These are phyloP conservation scores for Cichladusa arquata DNA, from an alignment of 2,113 vertebrate genomes.

Conservation along the genomic window DNA sequence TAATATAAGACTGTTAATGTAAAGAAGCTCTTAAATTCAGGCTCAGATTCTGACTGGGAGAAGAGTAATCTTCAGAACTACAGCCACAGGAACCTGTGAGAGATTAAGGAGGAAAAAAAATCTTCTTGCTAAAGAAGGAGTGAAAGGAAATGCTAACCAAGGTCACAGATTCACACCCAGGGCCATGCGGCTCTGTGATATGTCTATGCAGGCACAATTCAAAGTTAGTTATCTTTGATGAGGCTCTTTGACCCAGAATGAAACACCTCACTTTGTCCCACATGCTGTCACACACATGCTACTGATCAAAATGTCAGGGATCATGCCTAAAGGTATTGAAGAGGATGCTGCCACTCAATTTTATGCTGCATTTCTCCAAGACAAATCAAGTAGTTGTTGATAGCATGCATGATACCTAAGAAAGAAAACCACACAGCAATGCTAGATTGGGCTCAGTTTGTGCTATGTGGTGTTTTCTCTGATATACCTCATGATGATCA, in stretches of 20 bases:
- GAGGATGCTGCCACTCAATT: background rate
- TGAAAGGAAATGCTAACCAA: background rate
- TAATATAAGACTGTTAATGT: conserved; percentile 52
- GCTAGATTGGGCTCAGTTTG: background rate
- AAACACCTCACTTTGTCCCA: background rate
- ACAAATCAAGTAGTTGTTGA: background rate
- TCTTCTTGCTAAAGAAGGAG: background rate
- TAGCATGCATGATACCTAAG: background rate
- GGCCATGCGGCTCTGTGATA: background rate
- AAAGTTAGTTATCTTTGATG: background rate
- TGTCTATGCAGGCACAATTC: background rate
- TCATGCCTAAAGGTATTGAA: background rate
- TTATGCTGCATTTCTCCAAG: background rate
- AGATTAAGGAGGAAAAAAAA: background rate
- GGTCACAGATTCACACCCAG: background rate
- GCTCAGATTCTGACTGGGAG: conserved; percentile 31
- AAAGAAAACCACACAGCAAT: background rate
- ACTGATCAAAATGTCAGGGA: background rate
- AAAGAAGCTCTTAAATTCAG: conserved; percentile 43
- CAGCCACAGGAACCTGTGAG: background rate
- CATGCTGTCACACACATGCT: background rate
- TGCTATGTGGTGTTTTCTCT: background rate
- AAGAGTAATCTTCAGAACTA: background rate
- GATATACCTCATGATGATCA: background rate
- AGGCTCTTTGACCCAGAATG: background rate